Base-by-base conservation (phyloP, 2,888 invertebrate genomes). In the Dusona sp. region DNA sequence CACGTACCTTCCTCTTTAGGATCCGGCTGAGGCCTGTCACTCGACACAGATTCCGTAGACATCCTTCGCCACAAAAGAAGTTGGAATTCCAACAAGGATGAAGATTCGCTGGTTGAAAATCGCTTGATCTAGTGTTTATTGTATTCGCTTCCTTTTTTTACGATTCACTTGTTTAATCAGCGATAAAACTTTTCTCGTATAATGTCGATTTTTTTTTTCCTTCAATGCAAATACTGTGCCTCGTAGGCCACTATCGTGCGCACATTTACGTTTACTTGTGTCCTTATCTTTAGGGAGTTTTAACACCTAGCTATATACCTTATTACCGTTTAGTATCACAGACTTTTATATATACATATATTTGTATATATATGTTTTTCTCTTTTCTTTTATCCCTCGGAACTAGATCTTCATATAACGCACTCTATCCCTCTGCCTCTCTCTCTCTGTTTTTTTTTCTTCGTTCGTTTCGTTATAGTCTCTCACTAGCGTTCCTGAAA, bases 241-340 rank as follows among this genome's bases (percentile, higher is more conserved):
- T 82, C 68, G 83, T 88, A 86, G 88, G 89, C 87, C 87, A 89
- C 87, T 79, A 84, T 83, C 79, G 86, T 84, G 78, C 84, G 51
- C 86, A 88, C 87, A 83, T 77, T 68, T 64, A 81, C 67, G 77
- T 80, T 45, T 75, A 68, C 67, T 79, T 83, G 83, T 81, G 78
- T 84, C 81, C 90, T 89, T 90, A 90, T 90, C 90, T 90, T 88
- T 87, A 90, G 88, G 88, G 89, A 91, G 89, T 90, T 81, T 86
- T 81, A 85, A 83, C 86, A 89, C 54, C 86, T 89, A 89, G 83
- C 67, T 88, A 90, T 91, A 90, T 90, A 90, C 88, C 89, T 92
- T 91, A 92, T 90, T 92, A 92, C 92, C 91, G 92, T 89, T 93
- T 93, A 93, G 90, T 93, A 93, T 93, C 93, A 93, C 93, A 93